Percentiles rank a stretch among this genome's conserved stretches.
Evolutionary conservation across 2,113 vertebrate species (phyloP).

Genomic region (Brachyistius frenatus): DNA sequence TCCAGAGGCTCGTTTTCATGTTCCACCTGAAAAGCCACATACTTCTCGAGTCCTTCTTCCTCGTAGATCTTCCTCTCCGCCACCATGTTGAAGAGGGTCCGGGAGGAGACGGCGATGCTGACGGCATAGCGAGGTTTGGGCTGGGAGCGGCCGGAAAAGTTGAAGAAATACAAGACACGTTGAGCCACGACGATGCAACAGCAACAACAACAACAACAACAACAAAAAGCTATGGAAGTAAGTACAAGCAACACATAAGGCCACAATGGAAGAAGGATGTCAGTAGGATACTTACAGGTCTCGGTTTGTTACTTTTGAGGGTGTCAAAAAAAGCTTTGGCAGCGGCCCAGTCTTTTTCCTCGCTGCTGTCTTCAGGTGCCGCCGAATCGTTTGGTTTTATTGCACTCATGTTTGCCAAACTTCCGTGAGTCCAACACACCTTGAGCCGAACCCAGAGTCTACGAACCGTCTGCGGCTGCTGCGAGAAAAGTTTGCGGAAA

Average conservation of each 20-base stretch:
- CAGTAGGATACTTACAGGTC: constrained; percentile 83
- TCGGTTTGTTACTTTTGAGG: constrained; percentile 82
- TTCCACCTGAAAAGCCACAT: constrained; percentile 88
- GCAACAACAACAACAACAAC: too few relatives aligned
- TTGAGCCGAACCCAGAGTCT: fast-evolving
- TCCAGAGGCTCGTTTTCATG: constrained; percentile 89
- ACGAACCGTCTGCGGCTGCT: background rate
- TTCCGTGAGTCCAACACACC: fast-evolving
- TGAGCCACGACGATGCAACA: background rate
- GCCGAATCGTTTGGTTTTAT: constrained; percentile 24
- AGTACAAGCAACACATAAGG: background rate
- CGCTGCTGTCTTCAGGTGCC: constrained; percentile 16
- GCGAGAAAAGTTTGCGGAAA: constrained; percentile 63
- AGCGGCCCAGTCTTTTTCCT: constrained; percentile 82
- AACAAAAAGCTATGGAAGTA: background rate
- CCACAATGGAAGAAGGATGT: background rate
- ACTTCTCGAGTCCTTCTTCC: constrained; percentile 91
- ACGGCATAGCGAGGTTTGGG: constrained; percentile 91
- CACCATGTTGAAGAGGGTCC: constrained; percentile 92
- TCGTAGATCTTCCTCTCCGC: constrained; percentile 89
- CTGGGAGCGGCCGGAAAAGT: constrained; percentile 66
- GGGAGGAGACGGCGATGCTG: constrained; percentile 93
- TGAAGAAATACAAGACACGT: background rate
- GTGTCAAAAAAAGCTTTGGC: constrained; percentile 86
- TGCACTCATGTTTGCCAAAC: constrained; percentile 71